A percentile compares a stretch with the other conserved stretches of the same genome.
phyloP scores from a whole-genome alignment of 2,113 vertebrate genomes.

The Sphyrna mokarran region DNA sequence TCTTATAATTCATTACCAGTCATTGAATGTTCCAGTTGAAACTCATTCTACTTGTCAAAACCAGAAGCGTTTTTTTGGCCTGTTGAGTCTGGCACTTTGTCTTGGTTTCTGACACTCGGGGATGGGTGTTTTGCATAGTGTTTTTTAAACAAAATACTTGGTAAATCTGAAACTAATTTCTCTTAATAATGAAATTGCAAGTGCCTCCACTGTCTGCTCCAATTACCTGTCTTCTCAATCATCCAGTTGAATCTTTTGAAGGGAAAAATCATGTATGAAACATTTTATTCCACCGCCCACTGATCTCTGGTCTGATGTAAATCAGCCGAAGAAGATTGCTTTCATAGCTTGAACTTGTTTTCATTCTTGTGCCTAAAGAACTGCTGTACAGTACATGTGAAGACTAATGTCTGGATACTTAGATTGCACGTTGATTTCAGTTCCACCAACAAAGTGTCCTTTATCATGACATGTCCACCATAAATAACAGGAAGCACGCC shows the following conservation, averaged over 20 bases:
- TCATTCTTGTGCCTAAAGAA: not conserved
- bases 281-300: not conserved
- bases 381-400: not conserved
- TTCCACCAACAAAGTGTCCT: not conserved
- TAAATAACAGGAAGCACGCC: not conserved
- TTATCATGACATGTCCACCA: not conserved
- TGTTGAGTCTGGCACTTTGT: not conserved
- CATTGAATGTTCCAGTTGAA: not conserved
- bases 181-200: not conserved
- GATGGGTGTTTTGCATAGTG: not conserved
- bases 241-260: not conserved
- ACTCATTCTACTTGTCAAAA: not conserved
- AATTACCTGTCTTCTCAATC: not conserved
- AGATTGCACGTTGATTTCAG: not conserved
- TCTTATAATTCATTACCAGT: not conserved
- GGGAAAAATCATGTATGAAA: not conserved
- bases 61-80: not conserved
- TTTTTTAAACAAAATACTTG: not conserved
- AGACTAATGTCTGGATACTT: not conserved
- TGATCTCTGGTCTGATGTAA: not conserved
- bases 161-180: constrained; percentile 1
- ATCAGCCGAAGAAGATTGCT: not conserved
- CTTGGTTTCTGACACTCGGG: not conserved
- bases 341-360: not conserved
- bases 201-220: not conserved